Percentiles rank a stretch among this genome's conserved stretches.
Evolutionary conservation across 2,113 vertebrate species (phyloP).

Genomic region (Hemibagrus wyckioides): DNA sequence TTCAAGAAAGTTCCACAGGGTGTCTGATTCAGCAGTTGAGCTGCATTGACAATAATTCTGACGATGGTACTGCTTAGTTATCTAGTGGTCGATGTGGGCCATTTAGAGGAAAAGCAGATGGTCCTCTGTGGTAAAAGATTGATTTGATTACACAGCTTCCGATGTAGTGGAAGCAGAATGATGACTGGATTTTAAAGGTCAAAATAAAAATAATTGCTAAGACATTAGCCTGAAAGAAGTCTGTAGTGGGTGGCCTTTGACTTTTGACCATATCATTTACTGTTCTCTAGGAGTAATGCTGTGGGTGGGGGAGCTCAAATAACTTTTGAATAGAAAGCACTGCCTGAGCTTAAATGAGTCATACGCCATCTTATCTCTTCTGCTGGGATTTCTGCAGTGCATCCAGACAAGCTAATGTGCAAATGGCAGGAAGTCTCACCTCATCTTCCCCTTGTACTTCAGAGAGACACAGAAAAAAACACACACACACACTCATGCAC

Average conservation of each 20-base stretch:
- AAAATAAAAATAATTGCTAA: background rate
- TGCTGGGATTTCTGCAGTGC: constrained; percentile 40
- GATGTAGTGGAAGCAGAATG: background rate
- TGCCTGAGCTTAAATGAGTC: constrained; percentile 23
- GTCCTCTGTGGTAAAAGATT: background rate
- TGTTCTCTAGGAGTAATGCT: background rate
- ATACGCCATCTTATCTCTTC: constrained; percentile 10
- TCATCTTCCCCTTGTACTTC: constrained; percentile 14
- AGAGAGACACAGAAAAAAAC: constrained; percentile 8
- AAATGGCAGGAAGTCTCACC: constrained; percentile 48
- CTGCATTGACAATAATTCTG: background rate
- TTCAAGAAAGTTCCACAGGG: background rate
- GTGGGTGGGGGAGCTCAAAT: constrained; percentile 46
- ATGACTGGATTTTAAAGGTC: background rate
- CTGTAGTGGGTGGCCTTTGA: background rate
- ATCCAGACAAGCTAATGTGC: constrained; percentile 35
- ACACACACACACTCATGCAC: constrained; percentile 28
- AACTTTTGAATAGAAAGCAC: background rate
- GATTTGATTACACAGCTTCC: background rate
- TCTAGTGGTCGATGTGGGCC: background rate
- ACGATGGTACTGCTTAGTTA: background rate
- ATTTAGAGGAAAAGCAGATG: background rate
- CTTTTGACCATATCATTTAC: background rate
- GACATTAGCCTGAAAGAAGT: background rate
- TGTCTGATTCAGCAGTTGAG: background rate